Conservation (phyloP, 2,888 invertebrate genomes). For the Dendrolimus houi region DNA sequence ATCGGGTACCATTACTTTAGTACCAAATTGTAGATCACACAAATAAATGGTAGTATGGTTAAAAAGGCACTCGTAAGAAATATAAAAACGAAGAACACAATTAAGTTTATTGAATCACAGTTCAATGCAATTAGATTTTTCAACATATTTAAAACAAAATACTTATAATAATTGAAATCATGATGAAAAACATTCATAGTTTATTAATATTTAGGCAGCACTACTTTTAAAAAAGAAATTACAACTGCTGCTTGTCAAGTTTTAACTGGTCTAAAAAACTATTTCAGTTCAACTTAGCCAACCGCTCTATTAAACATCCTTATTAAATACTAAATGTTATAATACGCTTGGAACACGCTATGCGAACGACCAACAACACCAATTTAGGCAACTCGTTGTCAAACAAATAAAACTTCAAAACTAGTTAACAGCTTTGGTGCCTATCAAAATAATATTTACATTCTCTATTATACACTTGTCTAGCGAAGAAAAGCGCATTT, state of each 20-base stretch:
- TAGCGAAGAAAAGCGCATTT: too few relatives aligned
- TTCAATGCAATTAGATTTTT: too few relatives aligned
- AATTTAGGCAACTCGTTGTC: conserved; percentile 30
- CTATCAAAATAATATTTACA: not conserved
- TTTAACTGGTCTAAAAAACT: conserved; percentile 26
- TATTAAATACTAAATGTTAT: conserved; percentile 51
- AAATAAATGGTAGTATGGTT: too few relatives aligned
- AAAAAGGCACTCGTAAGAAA: too few relatives aligned
- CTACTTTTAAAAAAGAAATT: conserved; percentile 13
- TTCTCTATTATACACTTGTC: too few relatives aligned
- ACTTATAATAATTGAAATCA: too few relatives aligned
- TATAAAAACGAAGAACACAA: too few relatives aligned
- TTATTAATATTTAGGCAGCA: not conserved
- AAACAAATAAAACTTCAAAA: conserved; percentile 18
- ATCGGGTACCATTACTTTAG: too few relatives aligned
- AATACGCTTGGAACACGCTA: conserved; percentile 44
- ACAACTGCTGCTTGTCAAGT: conserved; percentile 13
- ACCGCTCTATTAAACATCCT: conserved; percentile 41
- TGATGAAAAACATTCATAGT: too few relatives aligned
- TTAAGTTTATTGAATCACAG: too few relatives aligned
- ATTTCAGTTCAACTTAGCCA: conserved; percentile 55
- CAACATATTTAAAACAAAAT: too few relatives aligned
- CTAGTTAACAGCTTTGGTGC: conserved; percentile 9
- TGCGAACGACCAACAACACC: conserved; percentile 28
- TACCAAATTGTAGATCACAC: too few relatives aligned